Conservation (phyloP, 1,140 invertebrate genomes). For the Cotesia typhae region DNA sequence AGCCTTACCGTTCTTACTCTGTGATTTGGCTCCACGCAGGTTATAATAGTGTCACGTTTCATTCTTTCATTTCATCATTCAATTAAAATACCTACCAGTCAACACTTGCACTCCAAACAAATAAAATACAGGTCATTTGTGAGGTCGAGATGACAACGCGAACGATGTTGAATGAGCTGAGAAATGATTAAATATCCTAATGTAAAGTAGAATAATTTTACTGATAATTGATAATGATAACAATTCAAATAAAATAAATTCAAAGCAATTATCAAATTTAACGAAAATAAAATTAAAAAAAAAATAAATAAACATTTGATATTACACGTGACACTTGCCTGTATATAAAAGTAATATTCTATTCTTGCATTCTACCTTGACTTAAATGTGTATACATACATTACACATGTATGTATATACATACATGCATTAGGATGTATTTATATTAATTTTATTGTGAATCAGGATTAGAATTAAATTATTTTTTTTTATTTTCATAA, state of each 20-base stretch:
- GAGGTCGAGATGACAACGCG: constrained; percentile 37
- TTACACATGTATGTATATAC: too few species aligned
- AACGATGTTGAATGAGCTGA: constrained; percentile 19
- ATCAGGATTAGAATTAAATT: not conserved
- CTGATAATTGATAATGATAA: constrained; percentile 10
- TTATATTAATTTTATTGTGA: constrained; percentile 6
- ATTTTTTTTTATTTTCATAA: too few species aligned
- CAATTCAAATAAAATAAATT: not conserved
- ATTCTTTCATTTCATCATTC: constrained; percentile 62
- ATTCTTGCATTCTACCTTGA: constrained; percentile 34
- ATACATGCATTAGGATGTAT: too few species aligned
- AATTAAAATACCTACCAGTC: constrained; percentile 54
- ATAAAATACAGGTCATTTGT: constrained; percentile 47
- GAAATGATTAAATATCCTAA: constrained; percentile 29
- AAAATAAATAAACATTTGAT: constrained; percentile 7
- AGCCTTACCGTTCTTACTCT: constrained; percentile 62
- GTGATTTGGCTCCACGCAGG: constrained; percentile 62
- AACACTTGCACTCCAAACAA: constrained; percentile 45
- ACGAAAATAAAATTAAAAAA: not conserved
- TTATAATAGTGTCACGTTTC: constrained; percentile 65
- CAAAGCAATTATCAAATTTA: too few species aligned
- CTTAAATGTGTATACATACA: constrained; percentile 20
- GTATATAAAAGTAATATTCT: constrained; percentile 9
- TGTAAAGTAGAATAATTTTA: not conserved
- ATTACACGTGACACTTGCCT: constrained; percentile 16